phyloP scores from a whole-genome alignment of 1,140 invertebrate genomes.

The Planococcus citri region DNA sequence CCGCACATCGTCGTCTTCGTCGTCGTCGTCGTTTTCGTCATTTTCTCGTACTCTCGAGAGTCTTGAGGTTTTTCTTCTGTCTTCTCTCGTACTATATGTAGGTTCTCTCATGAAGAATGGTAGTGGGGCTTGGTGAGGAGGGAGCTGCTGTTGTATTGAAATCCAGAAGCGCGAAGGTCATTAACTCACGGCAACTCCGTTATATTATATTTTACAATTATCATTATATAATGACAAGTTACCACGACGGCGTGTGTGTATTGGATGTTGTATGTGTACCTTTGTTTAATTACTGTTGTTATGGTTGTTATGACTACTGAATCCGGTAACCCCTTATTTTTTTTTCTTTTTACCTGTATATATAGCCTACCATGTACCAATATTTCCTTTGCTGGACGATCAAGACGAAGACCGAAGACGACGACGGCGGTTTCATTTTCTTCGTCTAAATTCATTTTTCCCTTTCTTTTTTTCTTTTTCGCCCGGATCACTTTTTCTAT shows the following conservation, averaged over 20 bases:
- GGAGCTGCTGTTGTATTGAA: neutral
- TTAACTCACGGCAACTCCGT: neutral
- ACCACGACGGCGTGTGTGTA: neutral
- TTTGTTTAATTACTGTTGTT: constrained; percentile 8
- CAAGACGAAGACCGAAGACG: too few species aligned
- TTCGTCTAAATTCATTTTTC: neutral
- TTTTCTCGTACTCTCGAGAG: neutral
- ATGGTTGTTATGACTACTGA: constrained; percentile 2
- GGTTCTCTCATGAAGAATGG: neutral
- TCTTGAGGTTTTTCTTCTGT: neutral
- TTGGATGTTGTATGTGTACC: neutral
- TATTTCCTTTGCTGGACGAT: neutral
- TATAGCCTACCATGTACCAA: neutral
- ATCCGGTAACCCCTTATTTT: neutral
- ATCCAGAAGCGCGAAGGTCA: constrained; percentile 5
- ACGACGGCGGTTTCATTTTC: neutral
- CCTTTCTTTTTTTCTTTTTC: too few species aligned
- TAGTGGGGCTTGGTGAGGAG: too few species aligned
- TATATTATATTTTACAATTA: constrained; percentile 9
- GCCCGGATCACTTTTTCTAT: too few species aligned
- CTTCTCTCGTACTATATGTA: neutral
- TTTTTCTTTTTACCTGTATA: too few species aligned
- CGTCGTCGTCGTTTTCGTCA: neutral
- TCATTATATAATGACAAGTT: constrained; percentile 3
- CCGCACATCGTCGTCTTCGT: neutral